These are phyloP conservation scores for Caenorhabditis becei DNA, from an alignment of 2,888 invertebrate species.

Conservation along the genomic window DNA sequence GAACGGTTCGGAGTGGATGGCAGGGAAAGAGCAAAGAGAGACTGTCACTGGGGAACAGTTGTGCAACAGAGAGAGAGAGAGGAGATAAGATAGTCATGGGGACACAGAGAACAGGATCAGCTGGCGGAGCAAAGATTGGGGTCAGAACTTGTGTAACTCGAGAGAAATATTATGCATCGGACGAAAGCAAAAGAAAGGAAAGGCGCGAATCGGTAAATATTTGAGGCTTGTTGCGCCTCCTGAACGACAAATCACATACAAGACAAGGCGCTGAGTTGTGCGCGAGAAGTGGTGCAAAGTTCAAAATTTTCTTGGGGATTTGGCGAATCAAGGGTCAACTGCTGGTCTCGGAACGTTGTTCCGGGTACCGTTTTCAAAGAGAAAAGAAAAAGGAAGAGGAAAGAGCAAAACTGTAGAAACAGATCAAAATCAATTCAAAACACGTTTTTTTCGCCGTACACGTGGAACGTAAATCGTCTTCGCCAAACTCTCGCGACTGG, in stretches of 20 bases:
- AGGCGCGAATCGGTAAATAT: slow-evolving; percentile 57
- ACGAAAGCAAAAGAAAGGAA: not conserved
- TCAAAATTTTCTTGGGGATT: slow-evolving; percentile 11
- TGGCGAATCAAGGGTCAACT: not conserved
- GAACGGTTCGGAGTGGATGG: not conserved
- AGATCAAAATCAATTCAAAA: no score
- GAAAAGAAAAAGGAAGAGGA: no score
- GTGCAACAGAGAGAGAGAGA: not conserved
- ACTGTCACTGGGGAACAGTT: not conserved
- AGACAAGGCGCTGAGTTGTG: not conserved
- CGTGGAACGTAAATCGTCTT: no score
- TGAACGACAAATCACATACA: slow-evolving; percentile 45
- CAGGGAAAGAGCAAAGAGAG: not conserved
- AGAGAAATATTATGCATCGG: slow-evolving; percentile 1
- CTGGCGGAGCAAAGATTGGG: slow-evolving; percentile 45
- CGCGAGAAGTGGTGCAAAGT: slow-evolving; percentile 30
- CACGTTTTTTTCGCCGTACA: no score
- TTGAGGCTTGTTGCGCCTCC: slow-evolving; percentile 26
- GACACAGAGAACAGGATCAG: slow-evolving; percentile 1
- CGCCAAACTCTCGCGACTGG: no score
- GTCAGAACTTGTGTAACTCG: slow-evolving; percentile 32
- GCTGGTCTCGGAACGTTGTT: not conserved
- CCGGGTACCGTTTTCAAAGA: no score
- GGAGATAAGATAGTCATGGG: not conserved
- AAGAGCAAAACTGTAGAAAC: no score